phyloP scores from a whole-genome alignment of 2,888 invertebrate species.

The Epiperipatus broadwayi region DNA sequence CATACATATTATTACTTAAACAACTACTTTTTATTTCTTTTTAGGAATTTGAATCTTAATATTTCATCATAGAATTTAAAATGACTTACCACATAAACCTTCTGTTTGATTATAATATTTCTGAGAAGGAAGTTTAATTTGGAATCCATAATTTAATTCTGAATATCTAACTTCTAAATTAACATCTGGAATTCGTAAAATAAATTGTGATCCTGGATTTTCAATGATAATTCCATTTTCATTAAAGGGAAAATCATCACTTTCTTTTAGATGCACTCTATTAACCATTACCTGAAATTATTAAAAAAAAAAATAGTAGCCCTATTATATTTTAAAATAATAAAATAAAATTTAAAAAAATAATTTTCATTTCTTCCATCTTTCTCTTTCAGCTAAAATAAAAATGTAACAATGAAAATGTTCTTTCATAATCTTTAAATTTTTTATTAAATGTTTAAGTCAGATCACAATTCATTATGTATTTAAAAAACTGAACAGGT shows the following conservation, averaged over 20 bases:
- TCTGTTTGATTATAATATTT: constrained; percentile 49
- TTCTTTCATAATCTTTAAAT: too few relatives aligned
- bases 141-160: constrained; percentile 30
- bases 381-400: too few relatives aligned
- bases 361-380: too few relatives aligned
- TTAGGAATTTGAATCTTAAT: too few relatives aligned
- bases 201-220: constrained; percentile 41
- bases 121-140: constrained; percentile 48
- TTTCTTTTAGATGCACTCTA: constrained; percentile 25
- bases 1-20: too few relatives aligned
- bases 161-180: constrained; percentile 44
- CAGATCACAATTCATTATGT: too few relatives aligned
- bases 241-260: constrained; percentile 36
- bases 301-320: constrained; percentile 7
- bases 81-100: constrained; percentile 57
- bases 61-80: too few relatives aligned
- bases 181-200: constrained; percentile 42
- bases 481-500: too few relatives aligned
- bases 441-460: too few relatives aligned
- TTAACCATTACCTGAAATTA: constrained; percentile 30
- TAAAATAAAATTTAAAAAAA: background rate
- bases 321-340: too few relatives aligned
- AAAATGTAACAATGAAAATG: too few relatives aligned
- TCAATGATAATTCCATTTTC: constrained; percentile 43
- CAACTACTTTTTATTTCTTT: too few relatives aligned